Conservation (phyloP, 2,797 vertebrate species). For the Myoxocephalus aenaeus region DNA sequence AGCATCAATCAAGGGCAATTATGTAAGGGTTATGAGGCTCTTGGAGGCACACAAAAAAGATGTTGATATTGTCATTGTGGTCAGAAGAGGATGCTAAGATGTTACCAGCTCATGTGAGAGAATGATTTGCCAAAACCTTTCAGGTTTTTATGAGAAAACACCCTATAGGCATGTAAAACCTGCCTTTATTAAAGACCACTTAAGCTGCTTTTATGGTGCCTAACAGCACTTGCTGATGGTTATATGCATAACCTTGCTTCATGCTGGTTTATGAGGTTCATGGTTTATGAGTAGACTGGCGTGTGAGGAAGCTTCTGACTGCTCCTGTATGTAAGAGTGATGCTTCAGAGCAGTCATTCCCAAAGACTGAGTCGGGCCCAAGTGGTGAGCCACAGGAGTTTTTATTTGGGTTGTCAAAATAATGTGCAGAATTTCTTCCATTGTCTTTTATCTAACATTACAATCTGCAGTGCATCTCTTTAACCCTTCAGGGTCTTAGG, state of each 20-base stretch:
- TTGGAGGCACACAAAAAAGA: conserved; percentile 19
- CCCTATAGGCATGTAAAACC: conserved; percentile 69
- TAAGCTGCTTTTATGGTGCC: conserved; percentile 68
- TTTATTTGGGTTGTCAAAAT: background rate
- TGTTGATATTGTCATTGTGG: conserved; percentile 41
- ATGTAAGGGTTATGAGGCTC: conserved; percentile 34
- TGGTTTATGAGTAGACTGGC: conserved; percentile 30
- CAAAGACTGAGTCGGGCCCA: background rate
- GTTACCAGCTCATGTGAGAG: conserved; percentile 65
- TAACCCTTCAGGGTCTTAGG: too few relatives aligned
- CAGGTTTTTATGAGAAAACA: conserved; percentile 69
- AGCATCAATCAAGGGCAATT: conserved; percentile 32
- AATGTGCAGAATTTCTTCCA: background rate
- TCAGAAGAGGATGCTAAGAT: conserved; percentile 54
- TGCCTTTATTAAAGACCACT: conserved; percentile 78
- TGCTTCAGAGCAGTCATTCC: background rate
- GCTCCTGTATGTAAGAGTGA: conserved; percentile 8
- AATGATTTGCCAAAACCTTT: conserved; percentile 61
- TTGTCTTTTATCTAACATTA: background rate
- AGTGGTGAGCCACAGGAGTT: background rate
- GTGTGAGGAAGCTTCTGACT: background rate
- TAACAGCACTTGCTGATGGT: conserved; percentile 62
- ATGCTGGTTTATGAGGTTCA: conserved; percentile 51
- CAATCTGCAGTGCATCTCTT: background rate
- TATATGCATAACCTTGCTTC: conserved; percentile 51